Percentiles rank a stretch among this genome's conserved stretches.
Conservation (phyloP, 2,888 invertebrate genomes). For the Gastrophysa polygoni region DNA sequence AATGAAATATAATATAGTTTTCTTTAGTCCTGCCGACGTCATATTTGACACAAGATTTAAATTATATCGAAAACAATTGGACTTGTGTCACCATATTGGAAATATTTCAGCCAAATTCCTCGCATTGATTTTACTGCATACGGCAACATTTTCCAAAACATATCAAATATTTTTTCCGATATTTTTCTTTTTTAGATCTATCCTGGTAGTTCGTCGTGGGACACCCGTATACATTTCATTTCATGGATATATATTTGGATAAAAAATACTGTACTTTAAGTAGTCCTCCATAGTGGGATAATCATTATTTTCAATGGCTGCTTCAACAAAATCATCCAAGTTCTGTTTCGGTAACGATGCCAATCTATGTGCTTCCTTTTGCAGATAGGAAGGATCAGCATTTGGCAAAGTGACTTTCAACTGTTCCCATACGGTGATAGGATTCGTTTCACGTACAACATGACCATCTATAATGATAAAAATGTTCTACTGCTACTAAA, state of each 20-base stretch:
- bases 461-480: slow-evolving; percentile 31
- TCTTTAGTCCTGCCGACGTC: no score
- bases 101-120: no score
- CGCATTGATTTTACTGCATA: no score
- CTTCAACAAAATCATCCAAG: slow-evolving; percentile 46
- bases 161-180: no score
- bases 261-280: slow-evolving; percentile 44
- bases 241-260: not conserved
- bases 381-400: slow-evolving; percentile 52
- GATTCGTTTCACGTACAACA: slow-evolving; percentile 30
- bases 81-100: no score
- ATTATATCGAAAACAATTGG: no score
- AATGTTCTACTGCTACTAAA: not conserved
- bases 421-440: slow-evolving; percentile 39
- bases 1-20: no score
- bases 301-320: slow-evolving; percentile 48
- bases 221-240: not conserved
- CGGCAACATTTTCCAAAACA: no score
- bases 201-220: no score
- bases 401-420: slow-evolving; percentile 51
- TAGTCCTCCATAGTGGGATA: slow-evolving; percentile 55
- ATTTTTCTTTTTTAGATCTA: no score
- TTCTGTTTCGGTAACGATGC: slow-evolving; percentile 36
- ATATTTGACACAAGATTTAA: no score
- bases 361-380: slow-evolving; percentile 46